phyloP scores from a whole-genome alignment of 2,113 vertebrate genomes.

The Plecotus auritus region DNA sequence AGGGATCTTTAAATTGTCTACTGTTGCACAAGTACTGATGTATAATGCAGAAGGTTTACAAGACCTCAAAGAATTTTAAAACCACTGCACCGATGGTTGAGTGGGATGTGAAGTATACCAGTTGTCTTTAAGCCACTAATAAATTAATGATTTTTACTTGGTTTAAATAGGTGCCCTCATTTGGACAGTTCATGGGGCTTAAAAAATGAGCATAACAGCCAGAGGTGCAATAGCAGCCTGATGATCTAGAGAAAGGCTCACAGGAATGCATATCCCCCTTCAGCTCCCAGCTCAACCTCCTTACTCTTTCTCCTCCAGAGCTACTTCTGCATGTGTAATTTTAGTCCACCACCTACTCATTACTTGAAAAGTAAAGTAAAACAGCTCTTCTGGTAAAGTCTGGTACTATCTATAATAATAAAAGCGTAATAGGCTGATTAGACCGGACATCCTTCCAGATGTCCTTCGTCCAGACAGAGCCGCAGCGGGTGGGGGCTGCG shows the following conservation, averaged over 20 bases:
- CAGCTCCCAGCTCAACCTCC: not conserved
- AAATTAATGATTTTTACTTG: not conserved
- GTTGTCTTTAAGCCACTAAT: conserved; percentile 42
- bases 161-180: not conserved
- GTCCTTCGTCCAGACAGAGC: no score
- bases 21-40: conserved; percentile 32
- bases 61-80: conserved; percentile 52
- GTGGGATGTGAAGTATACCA: not conserved
- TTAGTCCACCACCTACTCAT: not conserved
- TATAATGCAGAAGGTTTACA: conserved; percentile 43
- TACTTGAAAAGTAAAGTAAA: not conserved
- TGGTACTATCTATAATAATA: no score
- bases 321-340: not conserved
- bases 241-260: accelerated
- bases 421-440: no score
- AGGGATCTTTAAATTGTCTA: conserved; percentile 53
- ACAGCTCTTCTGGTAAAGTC: not conserved
- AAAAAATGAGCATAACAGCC: not conserved
- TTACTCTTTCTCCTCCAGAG: not conserved
- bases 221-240: not conserved
- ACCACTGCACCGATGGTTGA: not conserved
- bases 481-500: accelerated
- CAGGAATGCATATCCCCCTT: not conserved
- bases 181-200: not conserved
- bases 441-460: no score